Base-by-base conservation (phyloP, 2,888 invertebrate genomes). In the Chesias legatella region DNA sequence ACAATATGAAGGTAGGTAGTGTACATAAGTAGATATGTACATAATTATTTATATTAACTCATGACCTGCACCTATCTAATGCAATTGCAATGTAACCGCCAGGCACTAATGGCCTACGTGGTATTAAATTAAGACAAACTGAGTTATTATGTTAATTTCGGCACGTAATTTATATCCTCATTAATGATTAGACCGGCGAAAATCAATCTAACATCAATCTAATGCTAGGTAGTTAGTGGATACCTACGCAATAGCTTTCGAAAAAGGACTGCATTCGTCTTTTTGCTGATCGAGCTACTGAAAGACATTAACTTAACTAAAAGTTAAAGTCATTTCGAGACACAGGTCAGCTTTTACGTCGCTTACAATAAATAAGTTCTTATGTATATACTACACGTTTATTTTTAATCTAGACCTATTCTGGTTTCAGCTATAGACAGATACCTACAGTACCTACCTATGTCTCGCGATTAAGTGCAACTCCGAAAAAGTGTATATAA, bases 61-160 rank as follows among this genome's bases (percentile, higher is more conserved):
- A 11, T 7, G 28, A 23, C 7, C 13, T 17, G 13, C 5, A 17
- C 5, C 13, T 17, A 17, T 5, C n/a, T 27, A 35, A 29, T 24
- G 23, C 24, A 34, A 27, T 34, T 27, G 13, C 10, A 27, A 36
- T 36, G 37, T 30, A n/a, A 26, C 26, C 20, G 34, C 28, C 28
- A 28, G 13, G 23, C 29, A 13, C 6, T 33, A 21, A 27, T 37
- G 30, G 13, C 10, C 29, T 31, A 24, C 28, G 23, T 28, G 9
- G 39, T 32, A 31, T 33, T 30, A 43, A 27, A 25, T 38, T 26
- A 10, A 26, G 26, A 38, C 31, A 31, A 32, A 31, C 26, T 38
- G 31, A 26, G 26, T 27, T 32, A 26, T 32, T 38, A 38, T 31
- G 37, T 26, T 26, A 31, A 38, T 38, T 32, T 26, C 26, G 10